Evolutionary conservation across 2,888 invertebrate species (phyloP), one percentile per base, ranked within the genome.

Genomic region (Conops quadrifasciatus): DNA sequence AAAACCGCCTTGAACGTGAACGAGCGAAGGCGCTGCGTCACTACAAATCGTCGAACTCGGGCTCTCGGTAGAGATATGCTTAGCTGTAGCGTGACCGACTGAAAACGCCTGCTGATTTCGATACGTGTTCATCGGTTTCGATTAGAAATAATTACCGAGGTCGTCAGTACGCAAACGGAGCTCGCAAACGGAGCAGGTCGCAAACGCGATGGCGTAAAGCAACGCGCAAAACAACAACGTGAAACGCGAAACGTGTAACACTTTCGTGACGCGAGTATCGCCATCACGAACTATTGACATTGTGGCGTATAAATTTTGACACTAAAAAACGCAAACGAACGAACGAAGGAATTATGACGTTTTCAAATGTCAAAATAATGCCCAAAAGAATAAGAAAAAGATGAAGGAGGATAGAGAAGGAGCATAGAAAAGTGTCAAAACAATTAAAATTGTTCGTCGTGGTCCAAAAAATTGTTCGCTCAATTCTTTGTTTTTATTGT

Each of bases 121-220:
- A 21, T 9, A 21, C n/a, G 36, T 1, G 11, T 28, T 9, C 16
- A 45, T 36, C 16, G 56, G 67, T 16, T 66, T 53, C 53, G 24
- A 30, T 53, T 21, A n/a, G 51, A 66, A 66, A 36, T 60, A 59
- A 68, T 60, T 49, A 21, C 51, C 73, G 71, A 75, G 73, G 77
- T 81, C 36, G 77, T 81, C 78, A 81, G 81, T 82, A 78, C 77
- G 79, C 77, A 76, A 80, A 79, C 80, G 80, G 79, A 78, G 24
- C 68, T 68, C 68, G 45, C 26, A 36, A 49, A 16, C 24, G 36
- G 49, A 62, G 30, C 45, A 59, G 19, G 59, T 60, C 19, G 2
- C n/a, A n/a, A n/a, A n/a, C n/a, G 21, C 62, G 51, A 21, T 16
- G 28, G 45, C 16, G 26, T 2, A 24, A n/a, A 13, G 9, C 26